Evolutionary conservation across 2,888 invertebrate genomes (phyloP), one percentile per base, ranked within the genome.

Genomic region (Platynereis dumerilii): DNA sequence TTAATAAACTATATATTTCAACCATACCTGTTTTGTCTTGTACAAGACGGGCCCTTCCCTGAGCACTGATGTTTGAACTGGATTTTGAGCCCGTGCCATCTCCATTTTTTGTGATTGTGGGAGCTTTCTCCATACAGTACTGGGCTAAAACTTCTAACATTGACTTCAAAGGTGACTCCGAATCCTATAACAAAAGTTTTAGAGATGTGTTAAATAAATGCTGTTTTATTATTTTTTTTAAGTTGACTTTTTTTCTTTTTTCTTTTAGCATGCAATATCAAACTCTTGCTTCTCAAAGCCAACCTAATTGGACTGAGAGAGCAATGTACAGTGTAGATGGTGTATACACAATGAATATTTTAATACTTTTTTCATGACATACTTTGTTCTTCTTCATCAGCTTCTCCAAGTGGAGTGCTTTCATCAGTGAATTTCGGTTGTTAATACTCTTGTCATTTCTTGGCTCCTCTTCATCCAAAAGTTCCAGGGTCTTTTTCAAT

Each of bases 301-400:
- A n/a, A n/a, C n/a, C n/a, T n/a, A n/a, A n/a, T n/a, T n/a, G n/a
- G n/a, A n/a, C n/a, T n/a, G n/a, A n/a, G n/a, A n/a, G n/a, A n/a
- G n/a, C n/a, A n/a, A n/a, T n/a, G n/a, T n/a, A n/a, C n/a, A n/a
- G n/a, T n/a, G n/a, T n/a, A n/a, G n/a, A n/a, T n/a, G n/a, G n/a
- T n/a, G n/a, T n/a, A n/a, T n/a, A n/a, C n/a, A n/a, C n/a, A n/a
- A n/a, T n/a, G n/a, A n/a, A n/a, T n/a, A 15, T 52, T 20, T n/a
- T n/a, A n/a, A n/a, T n/a, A n/a, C n/a, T n/a, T n/a, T n/a, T 7
- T 48, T 5, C 20, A 48, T 5, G 20, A 28, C 2, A 34, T 54
- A 68, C 68, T 55, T 68, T 68, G 34, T 68, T 68, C 59, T 63
- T 68, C 42, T 66, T 63, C 48, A 63, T 66, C 24, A 66, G 15